Evolutionary conservation across 2,113 vertebrate species (phyloP).

Genomic region (Mirza zaza): DNA sequence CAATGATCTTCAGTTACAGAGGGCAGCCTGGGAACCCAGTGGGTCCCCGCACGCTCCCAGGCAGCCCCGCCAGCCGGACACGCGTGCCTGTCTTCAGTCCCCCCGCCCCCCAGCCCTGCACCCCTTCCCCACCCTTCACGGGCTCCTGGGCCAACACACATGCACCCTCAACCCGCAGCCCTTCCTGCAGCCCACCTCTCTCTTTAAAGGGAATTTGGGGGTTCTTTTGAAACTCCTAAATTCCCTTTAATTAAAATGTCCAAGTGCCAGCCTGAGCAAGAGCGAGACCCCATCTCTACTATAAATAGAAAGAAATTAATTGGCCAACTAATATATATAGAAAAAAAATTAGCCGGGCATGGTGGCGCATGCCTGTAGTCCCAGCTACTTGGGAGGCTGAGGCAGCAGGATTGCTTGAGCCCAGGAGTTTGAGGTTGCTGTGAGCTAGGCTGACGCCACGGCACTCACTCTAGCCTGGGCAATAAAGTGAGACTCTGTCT

Average conservation of each 20-base stretch:
- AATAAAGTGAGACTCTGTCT: too few relatives aligned
- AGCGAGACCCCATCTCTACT: too few relatives aligned
- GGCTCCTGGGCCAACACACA: not conserved
- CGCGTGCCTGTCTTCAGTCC: not conserved
- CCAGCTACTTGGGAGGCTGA: too few relatives aligned
- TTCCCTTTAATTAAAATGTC: not conserved
- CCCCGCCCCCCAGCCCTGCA: accelerated
- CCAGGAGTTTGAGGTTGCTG: too few relatives aligned
- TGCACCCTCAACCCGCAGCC: not conserved
- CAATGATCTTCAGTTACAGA: slow-evolving; percentile 98
- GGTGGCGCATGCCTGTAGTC: too few relatives aligned
- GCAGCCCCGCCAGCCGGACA: not conserved
- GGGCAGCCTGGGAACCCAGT: slow-evolving; percentile 91
- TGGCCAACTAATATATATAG: too few relatives aligned
- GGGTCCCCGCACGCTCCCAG: slow-evolving; percentile 81
- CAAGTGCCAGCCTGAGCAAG: too few relatives aligned
- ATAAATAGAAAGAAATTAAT: too few relatives aligned
- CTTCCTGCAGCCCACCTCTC: not conserved
- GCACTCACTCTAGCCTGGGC: too few relatives aligned
- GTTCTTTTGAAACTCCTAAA: not conserved
- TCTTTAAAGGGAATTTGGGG: not conserved
- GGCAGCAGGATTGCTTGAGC: too few relatives aligned
- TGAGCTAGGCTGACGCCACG: too few relatives aligned
- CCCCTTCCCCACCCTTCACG: not conserved
- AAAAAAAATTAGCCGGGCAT: too few relatives aligned